These are phyloP conservation scores for Pelodiscus sinensis DNA, from an alignment of 2,113 vertebrate genomes.

Conservation along the genomic window DNA sequence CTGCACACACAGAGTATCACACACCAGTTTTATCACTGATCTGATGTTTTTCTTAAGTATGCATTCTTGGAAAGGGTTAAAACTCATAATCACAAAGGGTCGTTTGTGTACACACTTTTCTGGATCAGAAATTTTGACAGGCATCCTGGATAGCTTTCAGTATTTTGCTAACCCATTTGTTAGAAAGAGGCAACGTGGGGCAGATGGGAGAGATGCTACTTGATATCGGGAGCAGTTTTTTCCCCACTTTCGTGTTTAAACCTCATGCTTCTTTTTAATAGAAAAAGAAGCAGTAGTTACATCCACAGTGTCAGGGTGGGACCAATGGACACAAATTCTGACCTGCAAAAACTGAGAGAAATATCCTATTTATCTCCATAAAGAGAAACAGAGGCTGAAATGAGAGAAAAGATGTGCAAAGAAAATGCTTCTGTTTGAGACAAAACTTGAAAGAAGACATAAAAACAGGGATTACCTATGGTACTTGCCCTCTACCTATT, in stretches of 20 bases:
- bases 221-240: conserved; percentile 16
- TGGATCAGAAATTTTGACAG: conserved; percentile 47
- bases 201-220: background rate
- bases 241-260: background rate
- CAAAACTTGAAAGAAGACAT: background rate
- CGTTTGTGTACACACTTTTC: conserved; percentile 40
- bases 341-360: background rate
- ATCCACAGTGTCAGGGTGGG: background rate
- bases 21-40: conserved; percentile 31
- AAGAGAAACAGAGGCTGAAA: background rate
- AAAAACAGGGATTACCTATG: background rate
- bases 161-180: conserved; percentile 29
- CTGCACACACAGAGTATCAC: background rate
- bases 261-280: background rate
- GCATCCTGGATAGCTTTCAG: conserved; percentile 35
- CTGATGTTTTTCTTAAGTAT: conserved; percentile 6
- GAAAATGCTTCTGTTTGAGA: background rate
- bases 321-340: background rate
- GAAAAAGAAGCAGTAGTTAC: background rate
- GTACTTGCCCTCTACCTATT: background rate
- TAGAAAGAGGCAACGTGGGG: background rate
- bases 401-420: background rate
- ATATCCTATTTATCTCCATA: background rate
- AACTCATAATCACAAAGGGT: conserved; percentile 42
- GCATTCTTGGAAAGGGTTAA: conserved; percentile 7